A percentile compares a stretch with the other conserved stretches of the same genome.
phyloP scores from a whole-genome alignment of 37 sponge, comb jelly and placozoan species.

The Beroe forskalii region DNA sequence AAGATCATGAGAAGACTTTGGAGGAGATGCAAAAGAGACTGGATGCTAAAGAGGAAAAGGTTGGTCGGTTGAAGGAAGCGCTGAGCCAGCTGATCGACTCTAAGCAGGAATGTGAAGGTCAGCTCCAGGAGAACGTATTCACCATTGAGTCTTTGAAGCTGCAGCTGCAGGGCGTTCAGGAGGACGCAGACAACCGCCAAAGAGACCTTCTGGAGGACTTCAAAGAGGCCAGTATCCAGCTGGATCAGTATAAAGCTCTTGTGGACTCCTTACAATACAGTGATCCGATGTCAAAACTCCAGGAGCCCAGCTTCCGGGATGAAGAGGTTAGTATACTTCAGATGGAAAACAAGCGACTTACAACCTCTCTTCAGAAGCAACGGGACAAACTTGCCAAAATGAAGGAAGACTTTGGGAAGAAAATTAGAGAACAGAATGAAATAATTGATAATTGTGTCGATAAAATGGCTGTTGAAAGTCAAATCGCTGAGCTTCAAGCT shows the following conservation, averaged over 20 bases:
- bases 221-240: not conserved
- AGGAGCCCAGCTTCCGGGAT: not conserved
- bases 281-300: not conserved
- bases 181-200: not conserved
- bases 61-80: not conserved
- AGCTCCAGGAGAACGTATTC: not conserved
- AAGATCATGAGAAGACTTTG: not conserved
- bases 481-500: not conserved
- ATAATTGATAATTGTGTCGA: conserved; percentile 26
- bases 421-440: conserved; percentile 18
- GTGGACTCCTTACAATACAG: not conserved
- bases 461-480: not conserved
- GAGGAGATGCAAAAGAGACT: not conserved
- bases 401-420: conserved; percentile 28
- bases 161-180: not conserved
- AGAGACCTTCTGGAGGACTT: not conserved
- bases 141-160: not conserved
- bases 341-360: not conserved
- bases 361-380: not conserved
- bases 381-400: not conserved
- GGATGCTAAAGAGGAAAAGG: not conserved
- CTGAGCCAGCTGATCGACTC: not conserved
- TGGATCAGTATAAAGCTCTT: not conserved
- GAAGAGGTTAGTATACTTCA: not conserved
- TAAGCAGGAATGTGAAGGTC: not conserved